phyloP scores from a whole-genome alignment of 2,113 vertebrate species.

The Leptodactylus fuscus region DNA sequence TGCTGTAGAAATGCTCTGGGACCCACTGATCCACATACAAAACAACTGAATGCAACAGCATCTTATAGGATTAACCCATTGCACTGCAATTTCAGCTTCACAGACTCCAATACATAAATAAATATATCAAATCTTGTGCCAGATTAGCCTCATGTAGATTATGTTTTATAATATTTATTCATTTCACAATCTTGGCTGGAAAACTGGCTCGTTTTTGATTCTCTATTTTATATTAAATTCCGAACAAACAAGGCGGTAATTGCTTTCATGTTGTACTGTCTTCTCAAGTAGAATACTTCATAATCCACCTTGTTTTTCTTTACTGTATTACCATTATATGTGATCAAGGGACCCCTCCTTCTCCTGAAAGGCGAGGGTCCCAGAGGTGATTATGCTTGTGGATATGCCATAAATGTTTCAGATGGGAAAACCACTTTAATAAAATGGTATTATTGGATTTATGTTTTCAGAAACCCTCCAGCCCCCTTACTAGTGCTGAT shows the following conservation, averaged over 20 bases:
- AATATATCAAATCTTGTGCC: not conserved
- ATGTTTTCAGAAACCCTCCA: too few relatives aligned
- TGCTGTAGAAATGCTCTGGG: not conserved
- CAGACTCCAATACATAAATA: not conserved
- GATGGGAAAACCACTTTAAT: too few relatives aligned
- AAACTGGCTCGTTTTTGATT: not conserved
- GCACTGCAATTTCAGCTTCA: not conserved
- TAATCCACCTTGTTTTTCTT: too few relatives aligned
- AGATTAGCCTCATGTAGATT: not conserved
- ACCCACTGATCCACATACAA: constrained; percentile 11
- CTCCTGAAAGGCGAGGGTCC: too few relatives aligned
- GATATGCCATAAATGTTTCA: too few relatives aligned
- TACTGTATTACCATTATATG: too few relatives aligned
- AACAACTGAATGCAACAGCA: not conserved
- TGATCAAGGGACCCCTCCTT: too few relatives aligned
- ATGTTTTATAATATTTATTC: not conserved
- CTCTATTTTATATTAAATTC: not conserved
- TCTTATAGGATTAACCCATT: constrained; percentile 42
- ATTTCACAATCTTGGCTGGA: not conserved
- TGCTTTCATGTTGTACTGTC: not conserved
- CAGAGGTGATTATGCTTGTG: too few relatives aligned
- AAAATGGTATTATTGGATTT: too few relatives aligned
- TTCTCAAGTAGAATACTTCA: not conserved
- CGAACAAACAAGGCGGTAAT: not conserved
- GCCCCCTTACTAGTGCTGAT: too few relatives aligned